phyloP scores from a whole-genome alignment of 2,888 invertebrate species.

The Eristalis pertinax region DNA sequence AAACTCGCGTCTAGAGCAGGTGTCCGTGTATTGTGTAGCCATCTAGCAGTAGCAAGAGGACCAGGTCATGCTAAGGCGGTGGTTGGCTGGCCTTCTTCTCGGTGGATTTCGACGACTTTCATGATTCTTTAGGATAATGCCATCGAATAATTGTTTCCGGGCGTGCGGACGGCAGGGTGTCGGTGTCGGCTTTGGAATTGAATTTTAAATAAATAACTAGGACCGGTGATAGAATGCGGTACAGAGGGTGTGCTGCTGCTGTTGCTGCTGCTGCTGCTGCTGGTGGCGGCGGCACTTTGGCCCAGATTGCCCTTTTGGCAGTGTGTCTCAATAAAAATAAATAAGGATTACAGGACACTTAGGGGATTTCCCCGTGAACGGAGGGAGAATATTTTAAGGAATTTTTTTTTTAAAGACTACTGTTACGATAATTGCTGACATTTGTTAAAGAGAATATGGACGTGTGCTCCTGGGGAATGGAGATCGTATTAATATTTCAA shows the following conservation, averaged over 20 bases:
- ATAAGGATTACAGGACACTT: conserved; percentile 51
- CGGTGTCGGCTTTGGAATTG: conserved; percentile 31
- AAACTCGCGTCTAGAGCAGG: conserved; percentile 37
- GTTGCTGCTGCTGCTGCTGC: no score
- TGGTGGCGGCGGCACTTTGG: not conserved
- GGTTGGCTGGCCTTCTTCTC: conserved; percentile 26
- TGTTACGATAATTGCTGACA: conserved; percentile 40
- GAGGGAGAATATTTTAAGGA: conserved; percentile 19
- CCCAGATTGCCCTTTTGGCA: conserved; percentile 36
- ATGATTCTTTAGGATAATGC: conserved; percentile 35
- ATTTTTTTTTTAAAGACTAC: conserved; percentile 44
- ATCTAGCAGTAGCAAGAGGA: not conserved
- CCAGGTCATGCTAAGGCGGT: not conserved
- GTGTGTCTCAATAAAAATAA: conserved; percentile 38
- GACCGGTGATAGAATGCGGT: not conserved
- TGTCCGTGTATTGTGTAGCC: conserved; percentile 47
- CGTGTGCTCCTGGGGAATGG: not conserved
- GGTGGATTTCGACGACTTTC: conserved; percentile 28
- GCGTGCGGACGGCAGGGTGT: not conserved
- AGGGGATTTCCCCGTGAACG: conserved; percentile 12
- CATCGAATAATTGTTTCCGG: conserved; percentile 46
- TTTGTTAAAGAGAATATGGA: conserved; percentile 10
- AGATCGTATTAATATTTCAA: not conserved
- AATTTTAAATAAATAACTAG: conserved; percentile 60
- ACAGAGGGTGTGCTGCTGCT: no score